Evolutionary conservation across 1,140 invertebrate genomes (phyloP).

Genomic region (Monochamus saltuarius): DNA sequence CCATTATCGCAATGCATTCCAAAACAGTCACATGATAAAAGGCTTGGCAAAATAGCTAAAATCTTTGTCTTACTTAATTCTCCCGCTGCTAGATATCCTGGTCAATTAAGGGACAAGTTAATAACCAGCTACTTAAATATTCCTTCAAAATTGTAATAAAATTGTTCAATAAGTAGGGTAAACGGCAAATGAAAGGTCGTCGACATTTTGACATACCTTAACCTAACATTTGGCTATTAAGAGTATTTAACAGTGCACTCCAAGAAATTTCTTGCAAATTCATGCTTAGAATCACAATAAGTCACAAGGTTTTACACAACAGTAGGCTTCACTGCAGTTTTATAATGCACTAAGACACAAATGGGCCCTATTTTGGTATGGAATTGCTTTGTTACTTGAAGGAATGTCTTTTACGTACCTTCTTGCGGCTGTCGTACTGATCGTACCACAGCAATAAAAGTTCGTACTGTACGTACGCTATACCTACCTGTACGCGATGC

Average conservation of each 20-base stretch:
- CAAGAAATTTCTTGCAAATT: background rate
- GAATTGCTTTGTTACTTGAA: too few species aligned
- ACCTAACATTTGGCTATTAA: constrained; percentile 35
- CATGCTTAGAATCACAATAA: too few species aligned
- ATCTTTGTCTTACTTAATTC: background rate
- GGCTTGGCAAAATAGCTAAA: constrained; percentile 3
- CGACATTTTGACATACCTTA: constrained; percentile 45
- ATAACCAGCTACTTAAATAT: background rate
- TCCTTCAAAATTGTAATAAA: background rate
- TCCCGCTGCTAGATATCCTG: background rate
- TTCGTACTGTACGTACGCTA: too few species aligned
- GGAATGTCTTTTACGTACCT: too few species aligned
- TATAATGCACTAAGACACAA: too few species aligned
- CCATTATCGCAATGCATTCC: constrained; percentile 5
- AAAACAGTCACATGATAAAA: constrained; percentile 9
- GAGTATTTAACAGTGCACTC: constrained; percentile 17
- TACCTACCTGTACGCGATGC: too few species aligned
- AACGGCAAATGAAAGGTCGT: constrained; percentile 39
- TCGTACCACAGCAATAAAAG: too few species aligned
- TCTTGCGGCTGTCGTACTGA: too few species aligned
- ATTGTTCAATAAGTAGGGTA: constrained; percentile 30
- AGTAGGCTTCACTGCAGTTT: too few species aligned
- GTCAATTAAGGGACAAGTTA: background rate
- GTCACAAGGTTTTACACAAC: too few species aligned
- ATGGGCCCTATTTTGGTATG: too few species aligned